phyloP scores from a whole-genome alignment of 2,888 invertebrate genomes.

The Tetrapedia diversipes region DNA sequence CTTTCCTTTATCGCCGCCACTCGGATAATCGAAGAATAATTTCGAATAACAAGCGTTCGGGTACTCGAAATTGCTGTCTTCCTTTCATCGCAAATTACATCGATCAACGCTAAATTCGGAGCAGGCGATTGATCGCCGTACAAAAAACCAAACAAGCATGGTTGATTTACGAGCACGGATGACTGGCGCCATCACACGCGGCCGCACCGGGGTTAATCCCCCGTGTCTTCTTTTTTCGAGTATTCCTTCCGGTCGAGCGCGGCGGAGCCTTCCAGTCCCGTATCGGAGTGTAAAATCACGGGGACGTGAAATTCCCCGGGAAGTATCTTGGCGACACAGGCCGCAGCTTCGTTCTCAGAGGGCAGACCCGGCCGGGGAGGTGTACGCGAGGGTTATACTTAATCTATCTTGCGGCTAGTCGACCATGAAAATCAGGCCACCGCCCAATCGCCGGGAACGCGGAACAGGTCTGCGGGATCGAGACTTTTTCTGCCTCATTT shows the following conservation, averaged over 20 bases:
- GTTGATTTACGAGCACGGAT: no score
- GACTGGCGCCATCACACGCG: no score
- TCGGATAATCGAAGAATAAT: no score
- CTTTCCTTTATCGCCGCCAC: no score
- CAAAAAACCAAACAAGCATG: no score
- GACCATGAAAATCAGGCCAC: constrained; percentile 76
- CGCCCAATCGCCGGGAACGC: constrained; percentile 70
- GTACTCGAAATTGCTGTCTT: no score
- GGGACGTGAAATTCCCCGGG: constrained; percentile 43
- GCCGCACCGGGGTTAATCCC: not conserved
- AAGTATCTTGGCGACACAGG: constrained; percentile 35
- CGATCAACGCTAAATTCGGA: no score
- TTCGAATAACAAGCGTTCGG: no score
- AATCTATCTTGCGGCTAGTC: constrained; percentile 61
- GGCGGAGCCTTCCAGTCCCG: not conserved
- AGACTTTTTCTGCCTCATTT: constrained; percentile 66
- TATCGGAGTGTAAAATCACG: constrained; percentile 23
- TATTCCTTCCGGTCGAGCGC: constrained; percentile 7
- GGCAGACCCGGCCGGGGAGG: constrained; percentile 18
- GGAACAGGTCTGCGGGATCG: constrained; percentile 58
- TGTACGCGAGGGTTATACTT: constrained; percentile 58
- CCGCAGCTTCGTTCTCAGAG: not conserved
- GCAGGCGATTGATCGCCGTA: no score
- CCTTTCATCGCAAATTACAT: no score
- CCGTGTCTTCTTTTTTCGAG: not conserved